Evolutionary conservation across 2,113 vertebrate genomes (phyloP), one percentile per base, ranked within the genome.

Genomic region (Cyphomyrus plagiostoma): DNA sequence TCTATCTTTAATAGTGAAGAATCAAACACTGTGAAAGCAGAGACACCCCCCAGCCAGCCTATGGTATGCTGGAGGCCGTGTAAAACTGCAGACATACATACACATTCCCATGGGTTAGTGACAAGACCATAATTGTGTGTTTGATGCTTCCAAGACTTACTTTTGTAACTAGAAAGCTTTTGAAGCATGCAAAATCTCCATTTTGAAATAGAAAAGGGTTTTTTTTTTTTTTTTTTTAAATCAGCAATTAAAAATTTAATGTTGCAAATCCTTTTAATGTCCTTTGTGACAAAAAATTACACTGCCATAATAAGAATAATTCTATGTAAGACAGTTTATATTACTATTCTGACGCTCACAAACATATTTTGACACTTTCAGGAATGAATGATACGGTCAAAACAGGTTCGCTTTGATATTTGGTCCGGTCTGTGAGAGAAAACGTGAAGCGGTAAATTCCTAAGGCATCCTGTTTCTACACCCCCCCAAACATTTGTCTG

Each of bases 341-440:
- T 88, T 91, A 92, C 90, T 90, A 90, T 90, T 91, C 91, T 83
- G 91, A 86, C 87, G 49, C 89, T 86, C 89, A 90, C 91, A 35
- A 91, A 90, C 88, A 82, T 88, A 6, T 39, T 58, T 30, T 58
- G 84, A 87, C 77, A 92, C 93, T 93, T 94, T 93, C 92, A 93
- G 92, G 90, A 92, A 91, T 88, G 89, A 84, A 42, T 88, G 90
- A 52, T 50, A 53, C 90, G 26, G 88, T 90, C 85, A 88, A 66
- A 90, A 88, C 39, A 85, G 90, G 91, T 92, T 91, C 92, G 23
- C 90, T 92, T 90, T 52, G 70, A 91, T 86, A 89, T 92, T 96
- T 95, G 95, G 95, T 96, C 95, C 94, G 92, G 92, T 93, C 90
- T 92, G 92, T 77, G 88, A 91, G 87, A 91, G 87, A 90, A 93